Evolutionary conservation across 1,140 invertebrate species (phyloP), one percentile per base, ranked within the genome.

Genomic region (Matsumurasca onukii): DNA sequence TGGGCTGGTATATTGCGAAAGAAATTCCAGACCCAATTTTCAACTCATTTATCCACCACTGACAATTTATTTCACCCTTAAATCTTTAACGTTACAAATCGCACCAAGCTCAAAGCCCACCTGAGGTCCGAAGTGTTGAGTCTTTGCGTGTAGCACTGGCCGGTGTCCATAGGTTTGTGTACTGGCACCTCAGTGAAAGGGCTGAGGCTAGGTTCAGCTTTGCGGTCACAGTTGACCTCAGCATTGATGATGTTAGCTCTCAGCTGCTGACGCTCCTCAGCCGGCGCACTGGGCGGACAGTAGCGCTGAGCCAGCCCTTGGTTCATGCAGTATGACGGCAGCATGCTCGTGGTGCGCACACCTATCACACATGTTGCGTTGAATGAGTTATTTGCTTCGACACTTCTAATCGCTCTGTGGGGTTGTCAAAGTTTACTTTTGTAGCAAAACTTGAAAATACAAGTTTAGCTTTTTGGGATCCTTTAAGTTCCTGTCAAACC

Each of bases 101-200:
- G n/a, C n/a, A n/a, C n/a, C n/a, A n/a, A n/a, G n/a, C n/a, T n/a
- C n/a, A n/a, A n/a, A n/a, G n/a, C n/a, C n/a, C n/a, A n/a, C n/a
- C n/a, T 12, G 1, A 68, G 34, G 12, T 68, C 67, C 20, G 67
- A 20, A n/a, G 67, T 68, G 25, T 25, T 68, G 1, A 68, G 34
- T 25, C 67, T 57, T 24, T 68, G 67, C 1, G 67, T 68, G 25
- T 62, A 63, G 25, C 66, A 68, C 31, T 68, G 66, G 3, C n/a
- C 62, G 22, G 15, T 13, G 13, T 59, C 55, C 55, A 27, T 59
- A 22, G 13, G 22, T 27, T 59, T 59, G 55, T 59, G 55, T 3
- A 51, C 49, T 12, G 49, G 49, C 5, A 29, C 12, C 52, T 68
- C 66, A 3, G 20, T 39, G 13, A 45, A 61, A 1, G 24, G 27